Percentiles rank a stretch among this genome's conserved stretches.
These are phyloP conservation scores for Coendou prehensilis DNA, from an alignment of 2,797 vertebrate genomes.

Conservation along the genomic window DNA sequence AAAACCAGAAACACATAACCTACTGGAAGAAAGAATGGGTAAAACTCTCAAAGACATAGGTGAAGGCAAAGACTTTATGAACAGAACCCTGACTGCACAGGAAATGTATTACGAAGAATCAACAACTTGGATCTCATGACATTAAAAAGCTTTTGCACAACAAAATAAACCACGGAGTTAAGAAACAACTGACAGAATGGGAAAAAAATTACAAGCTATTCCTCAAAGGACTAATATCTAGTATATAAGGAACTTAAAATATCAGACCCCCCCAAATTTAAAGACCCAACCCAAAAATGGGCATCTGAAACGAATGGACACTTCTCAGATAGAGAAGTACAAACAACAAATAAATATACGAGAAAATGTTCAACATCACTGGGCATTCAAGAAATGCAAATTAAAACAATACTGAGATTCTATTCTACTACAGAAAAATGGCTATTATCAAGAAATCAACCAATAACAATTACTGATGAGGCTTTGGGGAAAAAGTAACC, in stretches of 20 bases:
- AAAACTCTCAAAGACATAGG: background rate
- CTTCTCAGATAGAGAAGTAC: background rate
- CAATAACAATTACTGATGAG: background rate
- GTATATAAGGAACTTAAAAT: background rate
- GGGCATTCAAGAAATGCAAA: background rate
- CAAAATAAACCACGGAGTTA: background rate
- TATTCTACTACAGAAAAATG: background rate
- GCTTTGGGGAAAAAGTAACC: background rate
- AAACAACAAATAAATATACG: background rate
- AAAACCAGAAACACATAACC: background rate
- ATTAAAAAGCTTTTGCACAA: background rate
- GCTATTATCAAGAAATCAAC: background rate
- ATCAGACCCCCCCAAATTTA: background rate
- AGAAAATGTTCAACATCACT: background rate
- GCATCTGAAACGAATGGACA: background rate
- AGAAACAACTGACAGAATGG: background rate
- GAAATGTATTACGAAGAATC: background rate
- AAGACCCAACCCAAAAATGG: background rate
- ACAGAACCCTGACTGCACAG: background rate
- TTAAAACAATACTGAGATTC: background rate
- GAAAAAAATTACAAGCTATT: background rate
- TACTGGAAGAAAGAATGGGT: background rate
- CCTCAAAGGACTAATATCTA: background rate
- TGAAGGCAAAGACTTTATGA: background rate
- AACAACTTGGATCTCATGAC: background rate